These are phyloP conservation scores for Pseudorasbora parva DNA, from an alignment of 2,113 vertebrate species.

Conservation along the genomic window DNA sequence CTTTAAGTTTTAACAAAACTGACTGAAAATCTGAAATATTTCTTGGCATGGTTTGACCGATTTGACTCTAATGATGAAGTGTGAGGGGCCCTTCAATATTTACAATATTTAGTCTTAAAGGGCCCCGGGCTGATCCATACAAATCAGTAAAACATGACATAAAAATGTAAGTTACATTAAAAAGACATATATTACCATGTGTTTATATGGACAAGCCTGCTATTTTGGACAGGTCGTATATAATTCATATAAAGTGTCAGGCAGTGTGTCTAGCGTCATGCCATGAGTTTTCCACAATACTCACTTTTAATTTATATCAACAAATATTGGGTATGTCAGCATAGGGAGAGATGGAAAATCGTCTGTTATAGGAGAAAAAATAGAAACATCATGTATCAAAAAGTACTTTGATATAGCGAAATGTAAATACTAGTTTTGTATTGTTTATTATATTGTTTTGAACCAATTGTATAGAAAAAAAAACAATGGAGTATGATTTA, in stretches of 20 bases:
- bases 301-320: constrained; percentile 31
- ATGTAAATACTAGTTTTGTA: constrained; percentile 40
- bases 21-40: neutral
- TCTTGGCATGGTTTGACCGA: constrained; percentile 21
- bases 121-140: constrained; percentile 16
- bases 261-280: neutral
- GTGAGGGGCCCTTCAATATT: neutral
- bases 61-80: constrained; percentile 21
- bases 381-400: neutral
- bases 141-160: constrained; percentile 42
- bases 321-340: neutral
- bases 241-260: constrained; percentile 26
- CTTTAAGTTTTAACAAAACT: neutral
- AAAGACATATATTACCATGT: constrained; percentile 32
- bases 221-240: constrained; percentile 28
- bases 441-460: constrained; percentile 2
- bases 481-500: neutral
- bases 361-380: neutral
- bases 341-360: neutral
- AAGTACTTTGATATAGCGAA: constrained; percentile 10
- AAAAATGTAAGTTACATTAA: constrained; percentile 37
- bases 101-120: constrained; percentile 33
- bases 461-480: neutral
- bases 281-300: constrained; percentile 19
- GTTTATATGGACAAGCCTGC: constrained; percentile 33